Conservation (phyloP, 1,140 invertebrate genomes). For the Leptinotarsa undecemlineata region DNA sequence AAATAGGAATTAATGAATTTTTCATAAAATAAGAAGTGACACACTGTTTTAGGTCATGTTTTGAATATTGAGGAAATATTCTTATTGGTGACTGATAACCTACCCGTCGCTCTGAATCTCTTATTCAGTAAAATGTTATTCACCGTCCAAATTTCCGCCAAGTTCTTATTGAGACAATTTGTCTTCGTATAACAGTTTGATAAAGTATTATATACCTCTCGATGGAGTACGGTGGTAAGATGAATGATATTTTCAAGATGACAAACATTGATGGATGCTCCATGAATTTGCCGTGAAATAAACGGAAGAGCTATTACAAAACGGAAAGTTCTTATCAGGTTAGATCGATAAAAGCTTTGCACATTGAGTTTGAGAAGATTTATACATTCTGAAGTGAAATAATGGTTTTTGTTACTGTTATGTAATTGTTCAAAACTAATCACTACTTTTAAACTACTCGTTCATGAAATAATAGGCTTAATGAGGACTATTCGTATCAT, state of each 20-base stretch:
- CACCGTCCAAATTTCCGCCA: background rate
- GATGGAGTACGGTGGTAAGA: constrained; percentile 30
- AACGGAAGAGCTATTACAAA: constrained; percentile 33
- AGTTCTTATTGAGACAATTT: background rate
- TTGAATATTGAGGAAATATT: too few species aligned
- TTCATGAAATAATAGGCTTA: too few species aligned
- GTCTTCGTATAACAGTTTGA: constrained; percentile 9
- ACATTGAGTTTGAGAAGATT: constrained; percentile 11
- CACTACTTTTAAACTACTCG: too few species aligned
- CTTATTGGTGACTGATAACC: too few species aligned
- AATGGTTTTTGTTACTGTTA: too few species aligned
- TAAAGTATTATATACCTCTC: constrained; percentile 19
- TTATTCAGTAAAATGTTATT: background rate
- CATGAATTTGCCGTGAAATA: constrained; percentile 18
- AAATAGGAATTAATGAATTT: too few species aligned
- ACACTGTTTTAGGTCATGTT: too few species aligned
- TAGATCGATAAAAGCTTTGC: constrained; percentile 49
- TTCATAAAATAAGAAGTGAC: too few species aligned
- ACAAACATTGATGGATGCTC: constrained; percentile 33
- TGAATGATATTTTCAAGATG: constrained; percentile 36
- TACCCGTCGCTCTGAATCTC: too few species aligned
- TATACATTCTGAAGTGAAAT: too few species aligned
- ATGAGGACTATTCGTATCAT: too few species aligned
- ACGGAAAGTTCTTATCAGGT: constrained; percentile 37
- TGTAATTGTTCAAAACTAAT: too few species aligned